These are phyloP conservation scores for Micrasema minimum DNA, from an alignment of 1,140 invertebrate genomes.

Conservation along the genomic window DNA sequence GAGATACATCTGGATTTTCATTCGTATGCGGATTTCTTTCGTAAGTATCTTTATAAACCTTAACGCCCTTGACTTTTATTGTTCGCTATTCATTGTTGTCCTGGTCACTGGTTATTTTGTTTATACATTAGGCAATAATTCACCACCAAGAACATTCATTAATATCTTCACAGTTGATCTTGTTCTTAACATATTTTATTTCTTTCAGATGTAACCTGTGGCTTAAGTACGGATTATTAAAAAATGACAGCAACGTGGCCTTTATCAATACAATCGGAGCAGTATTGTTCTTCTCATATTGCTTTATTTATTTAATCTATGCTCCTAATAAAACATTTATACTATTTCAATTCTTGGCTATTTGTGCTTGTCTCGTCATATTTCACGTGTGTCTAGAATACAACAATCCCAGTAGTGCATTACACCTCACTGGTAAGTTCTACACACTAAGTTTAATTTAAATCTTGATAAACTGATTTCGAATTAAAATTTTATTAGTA, in stretches of 20 bases:
- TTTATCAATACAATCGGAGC: slow-evolving; percentile 76
- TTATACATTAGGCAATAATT: no score
- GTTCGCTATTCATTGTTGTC: slow-evolving; percentile 34
- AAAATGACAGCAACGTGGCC: slow-evolving; percentile 73
- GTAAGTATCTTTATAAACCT: no score
- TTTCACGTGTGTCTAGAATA: slow-evolving; percentile 63
- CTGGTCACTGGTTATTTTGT: slow-evolving; percentile 15
- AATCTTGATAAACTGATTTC: no score
- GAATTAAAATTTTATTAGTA: no score
- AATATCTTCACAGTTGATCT: no score
- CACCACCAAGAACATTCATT: no score
- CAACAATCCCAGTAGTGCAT: slow-evolving; percentile 57
- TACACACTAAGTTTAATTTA: no score
- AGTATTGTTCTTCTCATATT: slow-evolving; percentile 73
- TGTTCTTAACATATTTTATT: slow-evolving; percentile 32
- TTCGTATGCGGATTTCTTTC: slow-evolving; percentile 82
- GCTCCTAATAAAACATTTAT: slow-evolving; percentile 69
- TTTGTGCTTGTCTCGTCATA: slow-evolving; percentile 58
- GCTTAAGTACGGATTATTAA: slow-evolving; percentile 76
- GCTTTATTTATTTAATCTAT: slow-evolving; percentile 71
- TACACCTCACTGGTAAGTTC: slow-evolving; percentile 57
- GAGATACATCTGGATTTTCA: slow-evolving; percentile 76
- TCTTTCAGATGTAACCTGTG: slow-evolving; percentile 72
- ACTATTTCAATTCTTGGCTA: slow-evolving; percentile 62
- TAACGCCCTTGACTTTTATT: no score